Base-by-base conservation (phyloP, 2,113 vertebrate genomes). In the Pomatorhinus ruficollis region DNA sequence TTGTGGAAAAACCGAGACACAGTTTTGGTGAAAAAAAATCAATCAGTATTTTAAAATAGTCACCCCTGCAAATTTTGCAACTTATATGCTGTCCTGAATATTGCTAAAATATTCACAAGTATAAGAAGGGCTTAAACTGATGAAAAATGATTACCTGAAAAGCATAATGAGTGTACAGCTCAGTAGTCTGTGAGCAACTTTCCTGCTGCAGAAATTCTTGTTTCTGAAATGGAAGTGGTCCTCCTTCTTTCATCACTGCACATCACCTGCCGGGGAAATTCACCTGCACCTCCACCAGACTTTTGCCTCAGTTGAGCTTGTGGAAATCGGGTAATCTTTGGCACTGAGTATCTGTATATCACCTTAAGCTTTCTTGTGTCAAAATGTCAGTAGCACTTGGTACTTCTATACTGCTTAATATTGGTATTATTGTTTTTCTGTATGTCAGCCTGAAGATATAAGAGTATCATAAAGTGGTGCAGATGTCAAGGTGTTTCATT, bases 401-500 rank as follows among this genome's bases (percentile, higher is more conserved):
- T 89, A 80, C 52, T 93, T 93, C 77, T 88, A 89, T 84, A 63
- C 60, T 83, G 50, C 76, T 93, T 90, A 90, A 70, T 66, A 78
- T 64, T 20, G 1, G 71, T 66, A 56, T 83, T 92, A 80, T 90
- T 95, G 54, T 95, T 95, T 79, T 86, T 74, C 75, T 87, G 21
- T 75, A 61, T 75, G 83, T 93, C 86, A 96, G 64, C 56, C 64
- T 78, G 68, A 89, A 92, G 83, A 92, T 92, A 44, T 47, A 88
- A 69, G 70, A 65, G 70, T 39, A 39, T 63, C 92, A 83, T 88
- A 81, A 93, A 83, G 54, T 89, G 54, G 50, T 84, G 75, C 63
- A 93, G 76, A 63, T 95, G 95, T 86, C 89, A 95, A 78, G 68
- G 60, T 75, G 76, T 90, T 92, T 90, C 93, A 92, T 90, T 95